Conservation (phyloP, 2,113 vertebrate genomes). For the Lagopus leucura region DNA sequence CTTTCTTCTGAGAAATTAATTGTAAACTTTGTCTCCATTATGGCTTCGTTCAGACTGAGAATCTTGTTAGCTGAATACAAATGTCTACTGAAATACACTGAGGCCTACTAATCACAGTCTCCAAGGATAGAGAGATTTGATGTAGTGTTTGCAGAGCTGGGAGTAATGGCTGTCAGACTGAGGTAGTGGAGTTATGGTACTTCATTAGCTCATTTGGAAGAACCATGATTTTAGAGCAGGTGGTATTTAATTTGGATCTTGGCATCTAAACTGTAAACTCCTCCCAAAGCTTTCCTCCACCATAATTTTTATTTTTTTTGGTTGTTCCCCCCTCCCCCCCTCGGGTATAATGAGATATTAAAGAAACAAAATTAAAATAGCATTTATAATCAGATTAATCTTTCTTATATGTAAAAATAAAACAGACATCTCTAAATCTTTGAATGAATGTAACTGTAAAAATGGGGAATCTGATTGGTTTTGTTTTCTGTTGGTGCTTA, state of each 20-base stretch:
- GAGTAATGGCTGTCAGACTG: constrained; percentile 53
- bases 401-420: neutral
- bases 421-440: neutral
- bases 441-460: neutral
- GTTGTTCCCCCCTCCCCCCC: too few species aligned
- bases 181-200: constrained; percentile 19
- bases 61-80: constrained; percentile 61
- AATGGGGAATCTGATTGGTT: neutral
- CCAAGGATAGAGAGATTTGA: constrained; percentile 68
- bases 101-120: constrained; percentile 62
- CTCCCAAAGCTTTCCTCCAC: neutral
- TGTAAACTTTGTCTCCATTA: constrained; percentile 20
- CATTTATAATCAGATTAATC: neutral
- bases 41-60: constrained; percentile 10
- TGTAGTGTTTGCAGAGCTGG: constrained; percentile 37
- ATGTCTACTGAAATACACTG: constrained; percentile 49
- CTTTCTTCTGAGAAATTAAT: neutral
- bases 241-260: neutral
- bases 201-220: constrained; percentile 48
- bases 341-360: neutral
- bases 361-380: neutral
- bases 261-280: neutral
- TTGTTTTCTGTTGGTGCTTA: neutral
- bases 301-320: neutral
- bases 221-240: constrained; percentile 32